A percentile compares a stretch with the other conserved stretches of the same genome.
Conservation (phyloP, 2,888 invertebrate species). For the Mimachlamys varia region DNA sequence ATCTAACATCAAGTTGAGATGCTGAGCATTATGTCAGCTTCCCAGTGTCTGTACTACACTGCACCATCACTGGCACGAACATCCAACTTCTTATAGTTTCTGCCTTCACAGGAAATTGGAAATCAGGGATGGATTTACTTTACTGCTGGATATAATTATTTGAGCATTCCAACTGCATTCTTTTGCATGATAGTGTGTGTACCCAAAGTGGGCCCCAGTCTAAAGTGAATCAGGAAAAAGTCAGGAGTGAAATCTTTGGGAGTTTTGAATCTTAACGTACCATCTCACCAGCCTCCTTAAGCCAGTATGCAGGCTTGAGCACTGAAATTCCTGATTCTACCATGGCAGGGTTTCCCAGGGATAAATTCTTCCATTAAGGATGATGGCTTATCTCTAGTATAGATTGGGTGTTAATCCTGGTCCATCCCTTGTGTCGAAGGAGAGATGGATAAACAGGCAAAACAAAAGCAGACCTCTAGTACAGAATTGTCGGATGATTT, state of each 20-base stretch:
- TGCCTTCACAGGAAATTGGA: conserved; percentile 24
- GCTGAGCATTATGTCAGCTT: not conserved
- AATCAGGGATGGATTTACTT: conserved; percentile 15
- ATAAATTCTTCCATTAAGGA: not conserved
- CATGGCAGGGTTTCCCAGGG: not conserved
- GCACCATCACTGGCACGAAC: not conserved
- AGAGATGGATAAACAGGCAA: conserved; percentile 3
- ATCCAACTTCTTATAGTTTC: conserved; percentile 16
- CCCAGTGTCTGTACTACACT: not conserved
- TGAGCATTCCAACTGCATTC: not conserved
- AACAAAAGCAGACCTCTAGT: conserved; percentile 58
- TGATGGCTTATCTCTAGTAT: not conserved
- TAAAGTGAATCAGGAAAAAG: conserved; percentile 17
- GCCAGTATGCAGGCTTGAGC: not conserved
- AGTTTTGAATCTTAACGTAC: conserved; percentile 2
- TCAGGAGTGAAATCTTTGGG: not conserved
- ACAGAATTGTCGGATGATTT: conserved; percentile 72
- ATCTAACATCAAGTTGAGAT: conserved; percentile 18
- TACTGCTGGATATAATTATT: not conserved
- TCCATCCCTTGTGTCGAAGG: not conserved
- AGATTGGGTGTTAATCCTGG: not conserved
- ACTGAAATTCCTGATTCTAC: not conserved
- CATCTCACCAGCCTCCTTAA: conserved; percentile 3
- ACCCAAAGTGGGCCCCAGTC: conserved; percentile 13
- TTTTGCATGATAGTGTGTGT: not conserved